A percentile compares a stretch with the other conserved stretches of the same genome.
phyloP scores from a whole-genome alignment of 1,140 invertebrate species.

The Frieseomelitta varia region DNA sequence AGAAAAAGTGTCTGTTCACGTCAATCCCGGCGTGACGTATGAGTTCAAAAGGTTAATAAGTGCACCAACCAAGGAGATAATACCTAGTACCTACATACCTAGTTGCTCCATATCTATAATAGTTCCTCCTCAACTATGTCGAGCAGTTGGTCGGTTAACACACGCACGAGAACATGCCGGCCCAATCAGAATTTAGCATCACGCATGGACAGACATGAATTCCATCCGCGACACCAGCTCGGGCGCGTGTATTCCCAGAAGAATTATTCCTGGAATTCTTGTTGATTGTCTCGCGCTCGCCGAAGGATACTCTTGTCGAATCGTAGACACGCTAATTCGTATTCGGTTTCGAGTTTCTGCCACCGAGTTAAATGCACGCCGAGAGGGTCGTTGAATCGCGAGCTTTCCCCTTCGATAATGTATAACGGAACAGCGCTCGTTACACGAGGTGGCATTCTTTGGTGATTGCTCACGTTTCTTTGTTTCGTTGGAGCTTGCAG shows the following conservation, averaged over 20 bases:
- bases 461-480: neutral
- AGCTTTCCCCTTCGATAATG: neutral
- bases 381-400: neutral
- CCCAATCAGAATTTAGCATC: conserved; percentile 28
- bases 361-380: neutral
- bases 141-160: neutral
- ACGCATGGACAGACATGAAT: conserved; percentile 35
- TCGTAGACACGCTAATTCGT: conserved; percentile 11
- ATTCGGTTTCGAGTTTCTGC: neutral
- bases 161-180: neutral
- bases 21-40: too few species aligned
- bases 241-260: neutral
- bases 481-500: neutral
- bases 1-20: too few species aligned
- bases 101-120: too few species aligned
- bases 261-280: conserved; percentile 22
- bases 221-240: neutral
- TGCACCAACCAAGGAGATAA: too few species aligned
- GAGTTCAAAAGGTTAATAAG: too few species aligned
- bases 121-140: too few species aligned
- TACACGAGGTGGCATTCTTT: neutral
- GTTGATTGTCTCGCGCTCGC: neutral
- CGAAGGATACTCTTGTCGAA: neutral
- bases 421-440: neutral
- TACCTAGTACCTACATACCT: too few species aligned